Conservation (phyloP, 92 coral and sea anemone genomes). For the Anthopleura xanthogrammica region DNA sequence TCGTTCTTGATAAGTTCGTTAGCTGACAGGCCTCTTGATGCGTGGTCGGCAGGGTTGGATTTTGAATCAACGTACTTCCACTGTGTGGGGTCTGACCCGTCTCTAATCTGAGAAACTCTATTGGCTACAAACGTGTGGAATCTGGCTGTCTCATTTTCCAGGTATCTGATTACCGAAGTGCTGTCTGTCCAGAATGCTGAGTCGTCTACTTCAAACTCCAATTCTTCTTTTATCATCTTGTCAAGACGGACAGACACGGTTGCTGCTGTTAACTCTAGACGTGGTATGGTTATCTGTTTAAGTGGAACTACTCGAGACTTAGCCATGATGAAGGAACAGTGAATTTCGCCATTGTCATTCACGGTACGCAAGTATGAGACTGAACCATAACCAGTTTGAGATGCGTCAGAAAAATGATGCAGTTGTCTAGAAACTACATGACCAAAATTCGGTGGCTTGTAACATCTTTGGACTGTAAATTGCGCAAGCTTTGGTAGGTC, state of each 20-base stretch:
- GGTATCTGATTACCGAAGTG: constrained; percentile 29
- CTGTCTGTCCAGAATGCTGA: constrained; percentile 50
- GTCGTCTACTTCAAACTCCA: constrained; percentile 14
- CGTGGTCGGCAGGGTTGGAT: constrained; percentile 25
- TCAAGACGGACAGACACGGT: constrained; percentile 35
- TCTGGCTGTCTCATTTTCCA: constrained; percentile 42
- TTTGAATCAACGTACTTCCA: constrained; percentile 14
- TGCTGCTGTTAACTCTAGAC: constrained; percentile 58
- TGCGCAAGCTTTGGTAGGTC: constrained; percentile 12
- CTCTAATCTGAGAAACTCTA: constrained; percentile 34
- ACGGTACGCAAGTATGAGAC: constrained; percentile 18
- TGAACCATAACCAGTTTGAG: constrained; percentile 20
- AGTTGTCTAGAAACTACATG: not conserved
- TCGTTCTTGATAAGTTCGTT: not conserved
- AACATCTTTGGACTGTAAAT: constrained; percentile 19
- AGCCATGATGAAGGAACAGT: constrained; percentile 56
- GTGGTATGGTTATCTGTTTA: constrained; percentile 42
- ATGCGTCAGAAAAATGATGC: constrained; percentile 35
- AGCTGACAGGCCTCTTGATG: constrained; percentile 21
- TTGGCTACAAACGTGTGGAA: constrained; percentile 48
- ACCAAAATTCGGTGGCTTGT: constrained; percentile 22
- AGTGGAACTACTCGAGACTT: constrained; percentile 58
- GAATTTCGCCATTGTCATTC: constrained; percentile 13
- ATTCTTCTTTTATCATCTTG: constrained; percentile 28
- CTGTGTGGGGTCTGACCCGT: constrained; percentile 18